Evolutionary conservation across 2,888 invertebrate genomes (phyloP).

Genomic region (Pelosia muscerda): DNA sequence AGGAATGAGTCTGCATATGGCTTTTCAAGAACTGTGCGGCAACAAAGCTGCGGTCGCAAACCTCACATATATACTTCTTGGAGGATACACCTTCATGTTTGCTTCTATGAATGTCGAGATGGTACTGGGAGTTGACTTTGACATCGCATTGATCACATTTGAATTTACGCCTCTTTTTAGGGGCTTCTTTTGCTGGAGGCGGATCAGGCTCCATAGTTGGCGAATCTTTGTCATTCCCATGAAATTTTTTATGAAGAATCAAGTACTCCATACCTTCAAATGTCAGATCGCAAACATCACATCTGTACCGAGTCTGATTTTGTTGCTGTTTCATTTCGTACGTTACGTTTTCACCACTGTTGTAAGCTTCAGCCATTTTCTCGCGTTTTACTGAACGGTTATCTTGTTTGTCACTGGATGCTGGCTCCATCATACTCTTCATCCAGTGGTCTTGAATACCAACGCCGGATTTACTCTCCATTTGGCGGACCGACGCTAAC

Average conservation of each 20-base stretch:
- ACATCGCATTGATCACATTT: conserved; percentile 83
- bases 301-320: conserved; percentile 70
- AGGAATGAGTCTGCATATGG: conserved; percentile 82
- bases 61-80: conserved; percentile 79
- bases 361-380: conserved; percentile 80
- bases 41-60: conserved; percentile 81
- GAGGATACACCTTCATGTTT: conserved; percentile 79
- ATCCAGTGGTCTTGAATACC: conserved; percentile 83
- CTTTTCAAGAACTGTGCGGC: conserved; percentile 83
- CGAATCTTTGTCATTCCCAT: conserved; percentile 78
- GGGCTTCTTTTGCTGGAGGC: conserved; percentile 65
- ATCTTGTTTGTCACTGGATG: conserved; percentile 78
- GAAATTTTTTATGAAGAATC: conserved; percentile 82
- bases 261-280: conserved; percentile 81
- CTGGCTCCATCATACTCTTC: conserved; percentile 84
- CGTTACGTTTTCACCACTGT: conserved; percentile 71
- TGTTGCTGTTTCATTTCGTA: conserved; percentile 74
- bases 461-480: conserved; percentile 80
- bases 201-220: conserved; percentile 72
- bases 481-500: conserved; percentile 63
- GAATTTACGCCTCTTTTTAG: conserved; percentile 79
- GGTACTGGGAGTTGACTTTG: conserved; percentile 83
- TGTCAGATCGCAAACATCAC: conserved; percentile 79
- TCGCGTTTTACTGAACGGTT: conserved; percentile 78
- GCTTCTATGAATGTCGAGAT: conserved; percentile 80